Conservation (phyloP, 2,888 invertebrate genomes). For the Vesta saturnalis region DNA sequence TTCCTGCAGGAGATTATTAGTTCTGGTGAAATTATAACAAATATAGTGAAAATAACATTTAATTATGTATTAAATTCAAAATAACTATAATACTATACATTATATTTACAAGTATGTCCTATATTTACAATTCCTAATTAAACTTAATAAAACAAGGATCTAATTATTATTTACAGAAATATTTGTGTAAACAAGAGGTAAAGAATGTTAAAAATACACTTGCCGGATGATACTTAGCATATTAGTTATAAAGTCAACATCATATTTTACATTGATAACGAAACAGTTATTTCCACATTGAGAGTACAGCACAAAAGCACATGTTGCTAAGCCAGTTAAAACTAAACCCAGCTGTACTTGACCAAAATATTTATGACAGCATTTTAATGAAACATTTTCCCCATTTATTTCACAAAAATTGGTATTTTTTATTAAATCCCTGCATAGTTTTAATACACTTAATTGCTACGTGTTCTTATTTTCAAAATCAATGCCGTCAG, state of each 20-base stretch:
- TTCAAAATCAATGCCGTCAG: conserved; percentile 8
- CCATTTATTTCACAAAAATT: background rate
- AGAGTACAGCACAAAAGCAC: conserved; percentile 13
- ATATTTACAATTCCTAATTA: no score
- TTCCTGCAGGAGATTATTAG: no score
- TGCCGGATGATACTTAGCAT: background rate
- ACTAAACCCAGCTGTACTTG: conserved; percentile 18
- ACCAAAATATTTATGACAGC: conserved; percentile 5
- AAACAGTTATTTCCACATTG: background rate
- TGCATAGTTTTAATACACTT: conserved; percentile 3
- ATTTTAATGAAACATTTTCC: conserved; percentile 4
- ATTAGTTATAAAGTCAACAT: background rate
- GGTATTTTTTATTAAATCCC: background rate
- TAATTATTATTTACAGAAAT: no score
- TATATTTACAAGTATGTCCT: no score
- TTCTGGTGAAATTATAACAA: no score
- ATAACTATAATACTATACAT: no score
- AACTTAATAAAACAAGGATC: no score
- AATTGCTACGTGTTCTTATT: conserved; percentile 7
- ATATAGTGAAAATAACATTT: no score
- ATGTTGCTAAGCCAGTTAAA: background rate
- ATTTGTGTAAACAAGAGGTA: background rate
- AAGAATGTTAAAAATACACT: background rate
- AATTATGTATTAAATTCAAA: no score
- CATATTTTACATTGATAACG: background rate